Base-by-base conservation (phyloP, 2,888 invertebrate species). In the Tenthredo distinguenda region DNA sequence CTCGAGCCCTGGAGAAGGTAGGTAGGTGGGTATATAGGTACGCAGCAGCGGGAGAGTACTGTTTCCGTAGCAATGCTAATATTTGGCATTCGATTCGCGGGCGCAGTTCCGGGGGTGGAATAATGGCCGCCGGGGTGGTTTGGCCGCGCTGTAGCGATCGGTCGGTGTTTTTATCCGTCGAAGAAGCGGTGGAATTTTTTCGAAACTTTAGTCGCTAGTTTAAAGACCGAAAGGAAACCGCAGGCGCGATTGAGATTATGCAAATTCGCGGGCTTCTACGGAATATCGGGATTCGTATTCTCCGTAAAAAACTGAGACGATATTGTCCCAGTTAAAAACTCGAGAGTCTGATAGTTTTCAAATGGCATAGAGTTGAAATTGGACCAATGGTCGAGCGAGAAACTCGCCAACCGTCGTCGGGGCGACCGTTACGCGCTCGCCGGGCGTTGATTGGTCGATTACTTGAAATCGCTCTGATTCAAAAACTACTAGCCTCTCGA, bases 31-130 rank as follows among this genome's bases (percentile, higher is more conserved):
- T 79, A 50, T 34, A 18, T 55, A 34, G 40, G 40, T 26, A 31
- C 31, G 55, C 15, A 12, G 9, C 18, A n/a, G 6, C 37, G 37
- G 26, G 81, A 81, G 81, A 55, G 40, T 31, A 58, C 40, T 81
- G 81, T 81, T 81, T 62, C 81, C 81, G 58, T 81, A 81, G 81
- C 62, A 81, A 89, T 92, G 92, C 93, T 93, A 93, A 93, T 93
- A 93, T 93, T 93, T 93, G 92, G 92, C 91, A 92, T 92, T 93
- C 91, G 92, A 92, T 91, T 91, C 89, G 90, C 90, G 86, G 88
- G 88, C 89, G 87, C 87, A 88, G 86, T 87, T 87, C 86, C 83
- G 85, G 86, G 55, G 86, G 55, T 40, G 18, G 77, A 55, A 55
- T 55, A 40, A 55, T 34, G 77, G 77, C 47, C 77, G 77, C 77